Percentiles rank a stretch among this genome's conserved stretches.
Conservation (phyloP, 2,888 invertebrate genomes). For the Clanis bilineata region DNA sequence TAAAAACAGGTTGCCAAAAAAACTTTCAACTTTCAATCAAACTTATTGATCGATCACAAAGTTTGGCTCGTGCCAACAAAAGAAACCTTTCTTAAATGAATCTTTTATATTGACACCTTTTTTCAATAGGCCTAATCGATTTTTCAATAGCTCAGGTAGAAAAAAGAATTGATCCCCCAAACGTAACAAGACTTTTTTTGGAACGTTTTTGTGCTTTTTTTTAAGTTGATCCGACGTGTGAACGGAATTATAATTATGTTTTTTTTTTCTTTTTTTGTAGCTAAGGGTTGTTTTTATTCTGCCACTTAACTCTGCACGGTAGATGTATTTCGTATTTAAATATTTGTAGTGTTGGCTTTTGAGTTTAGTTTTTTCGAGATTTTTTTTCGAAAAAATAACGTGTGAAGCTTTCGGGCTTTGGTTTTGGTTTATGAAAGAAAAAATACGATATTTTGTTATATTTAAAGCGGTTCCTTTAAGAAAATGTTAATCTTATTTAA, state of each 20-base stretch:
- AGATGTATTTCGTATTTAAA: constrained; percentile 47
- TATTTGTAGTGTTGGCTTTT: constrained; percentile 36
- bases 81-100: constrained; percentile 26
- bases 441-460: not conserved
- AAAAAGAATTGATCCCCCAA: constrained; percentile 23
- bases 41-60: constrained; percentile 9
- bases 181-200: constrained; percentile 30
- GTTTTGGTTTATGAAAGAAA: not conserved
- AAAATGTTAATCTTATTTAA: not conserved
- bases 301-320: constrained; percentile 56
- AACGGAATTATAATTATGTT: constrained; percentile 46
- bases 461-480: not conserved
- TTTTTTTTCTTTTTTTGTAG: constrained; percentile 27
- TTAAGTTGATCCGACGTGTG: constrained; percentile 47
- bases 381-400: constrained; percentile 39
- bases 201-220: constrained; percentile 40
- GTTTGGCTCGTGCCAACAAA: constrained; percentile 38
- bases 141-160: constrained; percentile 33
- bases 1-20: not conserved
- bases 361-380: constrained; percentile 23
- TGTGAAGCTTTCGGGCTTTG: constrained; percentile 29
- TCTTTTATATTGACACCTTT: constrained; percentile 35
- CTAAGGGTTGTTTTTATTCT: constrained; percentile 38
- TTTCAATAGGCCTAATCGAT: constrained; percentile 41
- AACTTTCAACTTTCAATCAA: not conserved